Percentiles rank a stretch among this genome's conserved stretches.
These are phyloP conservation scores for Phaethornis superciliosus DNA, from an alignment of 2,113 vertebrate genomes.

Conservation along the genomic window DNA sequence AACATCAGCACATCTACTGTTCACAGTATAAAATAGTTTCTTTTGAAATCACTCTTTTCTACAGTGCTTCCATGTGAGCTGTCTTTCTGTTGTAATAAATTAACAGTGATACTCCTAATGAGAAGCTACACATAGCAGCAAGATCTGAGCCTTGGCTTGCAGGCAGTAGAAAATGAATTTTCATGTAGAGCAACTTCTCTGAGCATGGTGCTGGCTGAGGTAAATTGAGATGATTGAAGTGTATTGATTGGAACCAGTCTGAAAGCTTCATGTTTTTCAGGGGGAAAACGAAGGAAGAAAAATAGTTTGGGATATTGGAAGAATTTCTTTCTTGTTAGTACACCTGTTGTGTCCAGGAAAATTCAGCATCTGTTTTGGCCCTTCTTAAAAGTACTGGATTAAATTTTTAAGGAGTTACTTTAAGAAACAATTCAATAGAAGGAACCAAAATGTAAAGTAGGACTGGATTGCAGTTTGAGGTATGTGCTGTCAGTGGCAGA, in stretches of 20 bases:
- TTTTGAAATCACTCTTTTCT: background rate
- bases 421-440: background rate
- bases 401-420: background rate
- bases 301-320: background rate
- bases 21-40: background rate
- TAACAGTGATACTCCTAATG: background rate
- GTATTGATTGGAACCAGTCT: background rate
- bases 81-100: background rate
- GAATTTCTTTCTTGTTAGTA: background rate
- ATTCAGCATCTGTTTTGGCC: background rate
- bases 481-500: background rate
- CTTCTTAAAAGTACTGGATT: background rate
- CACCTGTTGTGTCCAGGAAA: background rate
- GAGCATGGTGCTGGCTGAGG: background rate
- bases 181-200: background rate
- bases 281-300: accelerated
- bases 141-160: background rate
- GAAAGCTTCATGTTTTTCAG: background rate
- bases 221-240: background rate
- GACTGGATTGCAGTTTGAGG: background rate
- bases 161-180: background rate
- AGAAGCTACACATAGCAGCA: background rate
- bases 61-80: background rate
- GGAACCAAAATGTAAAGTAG: background rate
- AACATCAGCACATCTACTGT: background rate